A percentile compares a stretch with the other conserved stretches of the same genome.
Evolutionary conservation across 2,113 vertebrate species (phyloP).

Genomic region (Notechis scutatus): DNA sequence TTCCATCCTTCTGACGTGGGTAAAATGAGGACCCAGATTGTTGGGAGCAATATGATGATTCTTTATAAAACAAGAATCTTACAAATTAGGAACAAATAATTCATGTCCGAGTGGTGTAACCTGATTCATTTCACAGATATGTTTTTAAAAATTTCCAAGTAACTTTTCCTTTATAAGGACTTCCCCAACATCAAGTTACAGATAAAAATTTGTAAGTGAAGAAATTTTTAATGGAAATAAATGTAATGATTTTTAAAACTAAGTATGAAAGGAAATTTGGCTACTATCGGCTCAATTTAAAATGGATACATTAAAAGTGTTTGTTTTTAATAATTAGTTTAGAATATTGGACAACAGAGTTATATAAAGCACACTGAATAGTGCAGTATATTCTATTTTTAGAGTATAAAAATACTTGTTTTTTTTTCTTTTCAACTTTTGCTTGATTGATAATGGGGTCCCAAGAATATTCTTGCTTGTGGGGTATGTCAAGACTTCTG

Average conservation of each 20-base stretch:
- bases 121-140: not conserved
- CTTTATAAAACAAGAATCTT: constrained; percentile 32
- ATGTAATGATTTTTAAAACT: not conserved
- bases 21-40: too few species aligned
- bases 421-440: not conserved
- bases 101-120: not conserved
- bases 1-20: too few species aligned
- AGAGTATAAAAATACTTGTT: not conserved
- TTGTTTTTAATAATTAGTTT: not conserved
- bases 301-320: not conserved
- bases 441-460: not conserved
- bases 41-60: too few species aligned
- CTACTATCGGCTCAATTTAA: not conserved
- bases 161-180: not conserved
- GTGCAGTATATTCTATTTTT: not conserved
- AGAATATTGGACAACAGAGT: not conserved
- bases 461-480: not conserved
- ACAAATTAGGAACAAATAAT: not conserved
- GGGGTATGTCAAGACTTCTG: not conserved
- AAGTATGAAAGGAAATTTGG: not conserved
- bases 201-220: not conserved
- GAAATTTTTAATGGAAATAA: not conserved
- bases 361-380: not conserved
- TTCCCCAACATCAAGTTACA: not conserved
- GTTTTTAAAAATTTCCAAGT: not conserved